Conservation (phyloP, 1,140 invertebrate genomes). For the Drosophila biarmipes region DNA sequence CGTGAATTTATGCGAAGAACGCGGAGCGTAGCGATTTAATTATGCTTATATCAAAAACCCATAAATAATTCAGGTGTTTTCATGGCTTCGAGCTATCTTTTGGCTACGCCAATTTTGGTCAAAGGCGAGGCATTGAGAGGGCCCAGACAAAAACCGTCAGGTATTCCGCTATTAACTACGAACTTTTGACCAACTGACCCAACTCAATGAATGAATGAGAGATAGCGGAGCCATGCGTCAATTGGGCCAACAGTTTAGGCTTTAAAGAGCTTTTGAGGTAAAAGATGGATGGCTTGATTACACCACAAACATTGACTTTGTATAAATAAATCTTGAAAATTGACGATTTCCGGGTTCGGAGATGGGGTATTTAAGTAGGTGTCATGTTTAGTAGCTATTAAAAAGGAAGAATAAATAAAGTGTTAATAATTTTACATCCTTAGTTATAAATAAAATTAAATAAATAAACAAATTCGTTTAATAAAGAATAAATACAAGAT, state of each 20-base stretch:
- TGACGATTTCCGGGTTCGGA: constrained; percentile 7
- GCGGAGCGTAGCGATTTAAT: constrained; percentile 32
- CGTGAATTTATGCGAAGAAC: constrained; percentile 59
- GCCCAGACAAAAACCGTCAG: constrained; percentile 6
- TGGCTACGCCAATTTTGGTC: constrained; percentile 37
- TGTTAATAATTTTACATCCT: neutral
- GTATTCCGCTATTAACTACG: constrained; percentile 3
- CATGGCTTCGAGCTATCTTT: constrained; percentile 18
- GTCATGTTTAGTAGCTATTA: constrained; percentile 10
- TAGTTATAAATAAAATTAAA: neutral
- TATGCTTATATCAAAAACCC: constrained; percentile 34
- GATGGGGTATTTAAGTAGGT: constrained; percentile 2
- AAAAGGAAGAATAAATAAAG: neutral
- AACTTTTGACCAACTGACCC: constrained; percentile 46
- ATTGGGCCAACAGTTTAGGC: constrained; percentile 64
- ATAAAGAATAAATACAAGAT: too few relatives aligned
- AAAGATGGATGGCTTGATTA: constrained; percentile 28
- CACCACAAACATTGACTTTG: constrained; percentile 7
- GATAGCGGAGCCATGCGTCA: constrained; percentile 26
- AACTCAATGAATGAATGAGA: constrained; percentile 49
- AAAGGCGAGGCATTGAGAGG: constrained; percentile 44
- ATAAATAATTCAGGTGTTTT: constrained; percentile 51
- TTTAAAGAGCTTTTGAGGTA: constrained; percentile 35
- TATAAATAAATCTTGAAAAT: constrained; percentile 12
- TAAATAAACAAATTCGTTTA: neutral